Conservation (phyloP, 1,140 invertebrate species). For the Drosophila gunungcola region DNA sequence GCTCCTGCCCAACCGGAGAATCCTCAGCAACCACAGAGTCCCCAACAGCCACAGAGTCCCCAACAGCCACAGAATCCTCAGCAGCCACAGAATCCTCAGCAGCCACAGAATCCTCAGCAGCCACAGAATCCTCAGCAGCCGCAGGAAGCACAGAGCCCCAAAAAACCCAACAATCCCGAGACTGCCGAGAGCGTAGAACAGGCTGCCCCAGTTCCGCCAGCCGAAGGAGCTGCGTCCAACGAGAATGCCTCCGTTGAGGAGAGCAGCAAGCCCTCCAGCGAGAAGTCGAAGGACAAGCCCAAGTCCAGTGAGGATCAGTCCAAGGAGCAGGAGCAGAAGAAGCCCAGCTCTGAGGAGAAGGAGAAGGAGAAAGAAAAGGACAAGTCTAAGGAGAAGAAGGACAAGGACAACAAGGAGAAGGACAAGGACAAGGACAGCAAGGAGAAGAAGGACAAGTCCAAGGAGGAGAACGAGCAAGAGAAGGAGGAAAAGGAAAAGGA, state of each 20-base stretch:
- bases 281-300: slow-evolving; percentile 42
- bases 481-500: slow-evolving; percentile 40
- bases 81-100: slow-evolving; percentile 3
- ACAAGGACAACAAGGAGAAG: slow-evolving; percentile 28
- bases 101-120: slow-evolving; percentile 7
- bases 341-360: slow-evolving; percentile 45
- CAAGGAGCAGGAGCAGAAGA: slow-evolving; percentile 61
- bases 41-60: neutral
- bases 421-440: slow-evolving; percentile 23
- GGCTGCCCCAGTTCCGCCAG: slow-evolving; percentile 16
- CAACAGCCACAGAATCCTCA: slow-evolving; percentile 16
- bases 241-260: slow-evolving; percentile 73
- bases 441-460: slow-evolving; percentile 38
- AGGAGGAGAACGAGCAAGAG: slow-evolving; percentile 49
- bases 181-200: slow-evolving; percentile 59
- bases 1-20: slow-evolving; percentile 19
- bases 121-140: slow-evolving; percentile 3
- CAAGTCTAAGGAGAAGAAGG: slow-evolving; percentile 32
- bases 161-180: slow-evolving; percentile 32
- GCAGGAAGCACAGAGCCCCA: neutral
- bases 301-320: slow-evolving; percentile 56
- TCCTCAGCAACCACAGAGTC: neutral
- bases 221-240: slow-evolving; percentile 31
- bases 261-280: slow-evolving; percentile 37
- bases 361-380: slow-evolving; percentile 29